Evolutionary conservation across 2,797 vertebrate genomes (phyloP).

Genomic region (Telmatherina bonti): DNA sequence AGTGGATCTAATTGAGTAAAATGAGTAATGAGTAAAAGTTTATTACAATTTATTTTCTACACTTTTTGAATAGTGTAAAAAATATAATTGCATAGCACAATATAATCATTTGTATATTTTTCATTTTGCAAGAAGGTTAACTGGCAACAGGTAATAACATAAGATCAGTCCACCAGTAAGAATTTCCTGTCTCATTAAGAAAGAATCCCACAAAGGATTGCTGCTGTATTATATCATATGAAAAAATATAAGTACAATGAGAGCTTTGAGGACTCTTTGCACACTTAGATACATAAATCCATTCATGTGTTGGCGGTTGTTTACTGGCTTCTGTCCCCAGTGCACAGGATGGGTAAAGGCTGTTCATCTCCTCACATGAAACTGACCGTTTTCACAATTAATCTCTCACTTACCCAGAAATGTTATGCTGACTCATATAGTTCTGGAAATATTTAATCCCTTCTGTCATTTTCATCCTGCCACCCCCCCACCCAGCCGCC

Average conservation of each 20-base stretch:
- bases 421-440: slow-evolving; percentile 2
- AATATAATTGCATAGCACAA: background rate
- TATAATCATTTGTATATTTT: background rate
- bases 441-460: slow-evolving; percentile 31
- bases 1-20: background rate
- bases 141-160: background rate
- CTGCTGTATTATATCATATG: background rate
- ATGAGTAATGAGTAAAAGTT: too few relatives aligned
- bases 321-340: background rate
- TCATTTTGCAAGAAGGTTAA: background rate
- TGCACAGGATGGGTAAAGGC: background rate
- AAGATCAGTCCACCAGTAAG: background rate
- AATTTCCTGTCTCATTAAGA: background rate
- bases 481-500: background rate
- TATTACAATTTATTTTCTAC: too few relatives aligned
- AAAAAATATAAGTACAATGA: background rate
- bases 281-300: background rate
- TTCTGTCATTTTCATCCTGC: slow-evolving; percentile 20
- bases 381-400: slow-evolving; percentile 30
- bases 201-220: background rate
- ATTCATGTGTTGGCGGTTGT: background rate
- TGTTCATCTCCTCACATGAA: background rate
- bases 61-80: too few relatives aligned
- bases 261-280: background rate
- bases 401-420: slow-evolving; percentile 18